Evolutionary conservation across 2,888 invertebrate species (phyloP).

Genomic region (Proisotoma minuta): DNA sequence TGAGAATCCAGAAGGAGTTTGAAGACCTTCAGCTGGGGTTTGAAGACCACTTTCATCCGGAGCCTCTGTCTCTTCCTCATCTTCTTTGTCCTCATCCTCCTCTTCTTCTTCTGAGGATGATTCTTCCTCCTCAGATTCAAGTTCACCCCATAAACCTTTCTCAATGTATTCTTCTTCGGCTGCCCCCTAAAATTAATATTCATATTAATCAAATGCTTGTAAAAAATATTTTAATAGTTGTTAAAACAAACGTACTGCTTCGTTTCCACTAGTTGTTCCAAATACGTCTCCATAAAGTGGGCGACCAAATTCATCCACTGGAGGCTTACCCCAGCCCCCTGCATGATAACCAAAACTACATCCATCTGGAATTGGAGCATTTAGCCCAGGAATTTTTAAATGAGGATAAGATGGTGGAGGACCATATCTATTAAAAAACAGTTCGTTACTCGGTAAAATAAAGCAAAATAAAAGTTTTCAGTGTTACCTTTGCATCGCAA

Average conservation of each 20-base stretch:
- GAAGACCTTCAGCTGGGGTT: slow-evolving; percentile 87
- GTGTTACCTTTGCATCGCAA: slow-evolving; percentile 88
- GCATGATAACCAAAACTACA: slow-evolving; percentile 99
- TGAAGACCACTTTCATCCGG: slow-evolving; percentile 71
- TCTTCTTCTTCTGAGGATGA: slow-evolving; percentile 62
- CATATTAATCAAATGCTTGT: background rate
- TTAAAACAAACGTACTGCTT: slow-evolving; percentile 32
- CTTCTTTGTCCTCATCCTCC: slow-evolving; percentile 55
- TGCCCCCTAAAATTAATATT: slow-evolving; percentile 20
- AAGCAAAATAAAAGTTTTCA: background rate
- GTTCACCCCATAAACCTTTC: slow-evolving; percentile 91
- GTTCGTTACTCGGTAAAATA: background rate
- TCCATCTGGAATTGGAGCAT: slow-evolving; percentile 95
- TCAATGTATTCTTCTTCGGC: slow-evolving; percentile 77
- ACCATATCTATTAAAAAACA: slow-evolving; percentile 62
- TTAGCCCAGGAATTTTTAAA: slow-evolving; percentile 93
- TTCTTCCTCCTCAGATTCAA: slow-evolving; percentile 84
- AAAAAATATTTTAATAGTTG: background rate
- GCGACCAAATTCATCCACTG: slow-evolving; percentile 95
- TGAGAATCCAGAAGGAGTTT: slow-evolving; percentile 90
- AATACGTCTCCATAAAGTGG: slow-evolving; percentile 99
- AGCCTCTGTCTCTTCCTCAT: slow-evolving; percentile 60
- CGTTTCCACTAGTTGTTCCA: slow-evolving; percentile 60
- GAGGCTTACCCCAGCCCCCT: slow-evolving; percentile 99
- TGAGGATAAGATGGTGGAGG: slow-evolving; percentile 99